phyloP scores from a whole-genome alignment of 2,888 invertebrate genomes.

The Odontocolon sp. region DNA sequence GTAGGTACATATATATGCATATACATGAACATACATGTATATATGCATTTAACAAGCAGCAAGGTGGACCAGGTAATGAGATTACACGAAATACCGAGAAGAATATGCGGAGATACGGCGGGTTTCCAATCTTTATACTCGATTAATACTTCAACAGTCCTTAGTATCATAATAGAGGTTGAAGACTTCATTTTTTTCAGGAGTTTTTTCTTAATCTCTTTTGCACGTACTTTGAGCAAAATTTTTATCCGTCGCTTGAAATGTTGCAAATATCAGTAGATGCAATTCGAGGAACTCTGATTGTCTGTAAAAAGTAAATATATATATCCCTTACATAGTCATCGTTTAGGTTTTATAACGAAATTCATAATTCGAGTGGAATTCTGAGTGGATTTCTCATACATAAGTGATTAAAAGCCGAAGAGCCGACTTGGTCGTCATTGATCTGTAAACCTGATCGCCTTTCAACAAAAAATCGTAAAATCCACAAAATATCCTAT shows the following conservation, averaged over 20 bases:
- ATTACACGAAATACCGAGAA: background rate
- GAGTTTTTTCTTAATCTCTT: too few species aligned
- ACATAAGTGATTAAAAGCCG: conserved; percentile 50
- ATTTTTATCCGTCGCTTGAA: too few species aligned
- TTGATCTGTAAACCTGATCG: conserved; percentile 13
- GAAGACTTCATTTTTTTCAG: background rate
- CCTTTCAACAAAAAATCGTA: conserved; percentile 13
- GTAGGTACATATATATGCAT: background rate
- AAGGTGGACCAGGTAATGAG: conserved; percentile 14
- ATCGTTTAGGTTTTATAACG: background rate
- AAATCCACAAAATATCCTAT: conserved; percentile 6
- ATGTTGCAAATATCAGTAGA: too few species aligned
- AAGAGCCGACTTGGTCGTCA: conserved; percentile 29
- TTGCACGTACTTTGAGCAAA: too few species aligned
- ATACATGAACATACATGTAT: background rate
- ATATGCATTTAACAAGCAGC: background rate
- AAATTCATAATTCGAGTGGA: conserved; percentile 4
- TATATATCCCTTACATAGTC: too few species aligned
- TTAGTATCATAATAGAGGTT: background rate
- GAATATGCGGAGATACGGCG: background rate
- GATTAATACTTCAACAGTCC: background rate
- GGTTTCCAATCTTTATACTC: background rate
- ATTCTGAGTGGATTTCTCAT: conserved; percentile 26
- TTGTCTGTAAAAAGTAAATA: too few species aligned
- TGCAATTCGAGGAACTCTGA: too few species aligned